Base-by-base conservation (phyloP, 1,140 invertebrate genomes). In the Zaprionus gabonicus region DNA sequence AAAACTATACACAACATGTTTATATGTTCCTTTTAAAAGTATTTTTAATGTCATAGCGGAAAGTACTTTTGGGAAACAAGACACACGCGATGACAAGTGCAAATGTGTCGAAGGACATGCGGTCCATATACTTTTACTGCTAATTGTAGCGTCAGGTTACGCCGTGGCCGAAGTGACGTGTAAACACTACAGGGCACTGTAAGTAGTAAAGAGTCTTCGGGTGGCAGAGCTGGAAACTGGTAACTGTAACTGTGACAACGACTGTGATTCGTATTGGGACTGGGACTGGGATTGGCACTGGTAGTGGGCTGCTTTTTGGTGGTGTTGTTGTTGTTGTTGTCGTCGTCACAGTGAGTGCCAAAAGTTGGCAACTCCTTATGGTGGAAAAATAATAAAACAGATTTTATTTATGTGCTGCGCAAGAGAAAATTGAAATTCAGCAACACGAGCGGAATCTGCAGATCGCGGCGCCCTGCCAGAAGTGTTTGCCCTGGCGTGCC, bases 341-440 rank as follows among this genome's bases (percentile, higher is more conserved):
- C 27, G 7, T 31, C 17, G 44, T 41, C 41, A 34, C 34, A 44
- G n/a, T 63, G 25, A 56, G 57, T 23, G 34, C 41, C 41, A 51
- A 53, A 53, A 63, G 51, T 87, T 80, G 83, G 73, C 83, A 80
- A 78, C 80, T 74, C 53, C 63, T 76, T 79, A 36, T 55, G 36
- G 51, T 59, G 51, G 51, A 25, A 83, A 88, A 88, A 90, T 88
- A 88, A 88, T 88, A 88, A 84, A 87, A 90, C 78, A 73, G 84
- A 87, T 87, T 88, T 87, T 87, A 88, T 87, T 87, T 87, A 87
- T 87, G 78, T 88, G 81, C 75, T 81, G 71, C 78, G 78, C 85
- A 79, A 81, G 60, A 78, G 74, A 58, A 78, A 87, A 87, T 87
- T 88, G 84, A 87, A 87, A 87, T 87, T 88, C 75, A 65, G 81